A percentile compares a stretch with the other conserved stretches of the same genome.
phyloP scores from a whole-genome alignment of 2,797 vertebrate genomes.

The Oryzias sinensis region DNA sequence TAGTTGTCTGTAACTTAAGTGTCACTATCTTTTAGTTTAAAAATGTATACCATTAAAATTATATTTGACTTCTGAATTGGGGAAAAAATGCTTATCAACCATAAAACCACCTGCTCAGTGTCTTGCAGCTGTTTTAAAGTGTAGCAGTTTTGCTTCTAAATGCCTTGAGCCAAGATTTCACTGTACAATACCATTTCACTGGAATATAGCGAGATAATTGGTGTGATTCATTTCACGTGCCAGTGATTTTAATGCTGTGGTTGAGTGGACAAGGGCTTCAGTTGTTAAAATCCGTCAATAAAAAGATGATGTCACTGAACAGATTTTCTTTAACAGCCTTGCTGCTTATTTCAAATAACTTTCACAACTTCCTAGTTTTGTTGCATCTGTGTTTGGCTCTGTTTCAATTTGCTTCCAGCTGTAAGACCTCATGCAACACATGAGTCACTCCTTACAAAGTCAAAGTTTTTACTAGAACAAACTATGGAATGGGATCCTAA shows the following conservation, averaged over 20 bases:
- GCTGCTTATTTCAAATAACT: slow-evolving; percentile 18
- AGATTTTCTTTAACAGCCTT: slow-evolving; percentile 16
- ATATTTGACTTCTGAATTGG: neutral
- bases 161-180: slow-evolving; percentile 1
- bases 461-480: slow-evolving; percentile 23
- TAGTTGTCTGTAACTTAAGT: too few relatives aligned
- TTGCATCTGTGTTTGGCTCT: neutral
- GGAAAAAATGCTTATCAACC: neutral
- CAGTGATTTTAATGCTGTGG: neutral
- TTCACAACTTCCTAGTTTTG: slow-evolving; percentile 5
- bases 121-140: neutral
- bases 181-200: neutral
- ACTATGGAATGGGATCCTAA: slow-evolving; percentile 24
- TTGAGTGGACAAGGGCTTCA: neutral
- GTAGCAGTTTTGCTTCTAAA: neutral
- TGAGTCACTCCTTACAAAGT: slow-evolving; percentile 34
- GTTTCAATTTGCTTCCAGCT: slow-evolving; percentile 4
- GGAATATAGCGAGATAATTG: neutral
- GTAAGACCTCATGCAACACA: slow-evolving; percentile 18
- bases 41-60: neutral
- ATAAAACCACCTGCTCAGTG: neutral
- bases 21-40: too few relatives aligned
- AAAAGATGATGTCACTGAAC: slow-evolving; percentile 27
- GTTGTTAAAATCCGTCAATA: slow-evolving; percentile 19
- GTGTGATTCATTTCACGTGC: neutral